These are phyloP conservation scores for Pseudomyrmex concolor DNA, from an alignment of 1,140 invertebrate genomes.

Conservation along the genomic window DNA sequence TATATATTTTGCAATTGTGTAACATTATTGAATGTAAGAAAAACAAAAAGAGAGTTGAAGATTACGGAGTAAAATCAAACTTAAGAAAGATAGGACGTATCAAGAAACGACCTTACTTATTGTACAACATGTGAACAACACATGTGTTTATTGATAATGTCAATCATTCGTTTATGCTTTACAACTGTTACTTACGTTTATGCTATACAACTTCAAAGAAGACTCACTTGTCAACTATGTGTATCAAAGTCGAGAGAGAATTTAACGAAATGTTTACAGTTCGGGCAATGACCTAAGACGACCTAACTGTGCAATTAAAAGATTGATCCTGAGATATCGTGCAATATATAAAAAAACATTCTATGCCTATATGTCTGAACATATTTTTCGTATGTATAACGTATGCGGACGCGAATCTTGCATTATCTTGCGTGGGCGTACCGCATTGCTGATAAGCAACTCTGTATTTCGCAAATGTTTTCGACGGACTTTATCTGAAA, in stretches of 20 bases:
- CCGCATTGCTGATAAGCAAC: constrained; percentile 59
- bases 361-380: neutral
- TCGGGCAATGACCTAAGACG: constrained; percentile 35
- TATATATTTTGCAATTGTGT: neutral
- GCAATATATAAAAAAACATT: constrained; percentile 23
- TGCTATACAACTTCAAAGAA: no score
- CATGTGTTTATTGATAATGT: no score
- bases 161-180: no score
- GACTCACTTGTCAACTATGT: neutral
- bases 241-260: neutral
- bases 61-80: no score
- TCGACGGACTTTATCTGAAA: constrained; percentile 30
- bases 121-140: no score
- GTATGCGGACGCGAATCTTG: constrained; percentile 2
- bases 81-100: no score
- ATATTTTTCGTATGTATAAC: constrained; percentile 62
- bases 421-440: constrained; percentile 77
- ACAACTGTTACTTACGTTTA: no score
- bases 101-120: no score
- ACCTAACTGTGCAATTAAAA: constrained; percentile 30
- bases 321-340: constrained; percentile 33
- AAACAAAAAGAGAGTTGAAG: no score
- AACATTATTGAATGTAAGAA: no score
- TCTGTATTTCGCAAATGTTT: constrained; percentile 40
- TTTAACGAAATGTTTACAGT: constrained; percentile 66